Conservation (phyloP, 2,113 vertebrate genomes). For the Illadopsis cleaveri region DNA sequence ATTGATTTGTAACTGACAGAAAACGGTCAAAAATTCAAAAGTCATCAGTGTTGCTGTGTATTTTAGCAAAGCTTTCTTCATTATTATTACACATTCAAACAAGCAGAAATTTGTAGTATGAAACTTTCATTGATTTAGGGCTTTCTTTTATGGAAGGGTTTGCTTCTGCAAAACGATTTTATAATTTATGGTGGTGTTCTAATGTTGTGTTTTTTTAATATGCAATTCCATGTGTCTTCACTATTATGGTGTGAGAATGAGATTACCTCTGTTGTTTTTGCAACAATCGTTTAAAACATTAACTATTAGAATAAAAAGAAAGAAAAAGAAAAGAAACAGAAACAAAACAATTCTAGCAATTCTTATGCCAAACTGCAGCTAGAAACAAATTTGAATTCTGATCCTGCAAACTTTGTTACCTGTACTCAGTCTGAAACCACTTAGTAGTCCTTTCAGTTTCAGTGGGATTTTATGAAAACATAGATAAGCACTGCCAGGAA, state of each 20-base stretch:
- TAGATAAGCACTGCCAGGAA: constrained; percentile 46
- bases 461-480: constrained; percentile 56
- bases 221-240: neutral
- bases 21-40: neutral
- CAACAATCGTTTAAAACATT: neutral
- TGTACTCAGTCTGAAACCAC: constrained; percentile 49
- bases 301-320: neutral
- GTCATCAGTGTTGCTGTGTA: neutral
- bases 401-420: constrained; percentile 38
- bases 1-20: neutral
- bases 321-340: neutral
- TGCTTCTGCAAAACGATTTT: neutral
- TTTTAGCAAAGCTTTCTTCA: neutral
- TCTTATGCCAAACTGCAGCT: constrained; percentile 16
- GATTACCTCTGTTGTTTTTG: neutral
- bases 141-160: neutral
- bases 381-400: constrained; percentile 1
- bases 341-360: neutral
- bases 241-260: neutral
- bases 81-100: neutral
- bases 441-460: constrained; percentile 48
- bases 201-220: neutral
- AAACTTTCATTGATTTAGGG: neutral
- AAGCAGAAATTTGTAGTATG: neutral
- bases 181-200: neutral